Percentiles rank a stretch among this genome's conserved stretches.
phyloP scores from a whole-genome alignment of 1,140 invertebrate genomes.

The Micrasema minimum region DNA sequence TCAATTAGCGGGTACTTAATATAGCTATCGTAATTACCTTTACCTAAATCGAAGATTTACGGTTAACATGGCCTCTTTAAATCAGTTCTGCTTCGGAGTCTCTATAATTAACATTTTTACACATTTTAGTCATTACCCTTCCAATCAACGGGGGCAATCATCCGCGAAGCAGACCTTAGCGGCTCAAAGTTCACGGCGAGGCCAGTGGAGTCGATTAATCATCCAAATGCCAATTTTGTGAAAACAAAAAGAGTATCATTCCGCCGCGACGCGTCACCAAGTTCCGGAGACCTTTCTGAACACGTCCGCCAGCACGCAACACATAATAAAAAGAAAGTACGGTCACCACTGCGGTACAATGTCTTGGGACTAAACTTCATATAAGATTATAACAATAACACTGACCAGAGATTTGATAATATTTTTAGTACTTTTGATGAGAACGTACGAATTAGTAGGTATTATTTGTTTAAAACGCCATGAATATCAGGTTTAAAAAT shows the following conservation, averaged over 20 bases:
- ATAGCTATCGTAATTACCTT: no score
- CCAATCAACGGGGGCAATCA: constrained; percentile 11
- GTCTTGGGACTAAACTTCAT: no score
- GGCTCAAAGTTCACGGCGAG: constrained; percentile 32
- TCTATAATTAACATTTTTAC: not conserved
- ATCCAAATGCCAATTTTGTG: constrained; percentile 50
- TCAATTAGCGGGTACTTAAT: no score
- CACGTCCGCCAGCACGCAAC: constrained; percentile 18
- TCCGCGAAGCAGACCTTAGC: constrained; percentile 10
- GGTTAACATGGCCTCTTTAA: no score
- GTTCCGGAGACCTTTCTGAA: constrained; percentile 5
- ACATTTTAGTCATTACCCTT: constrained; percentile 17
- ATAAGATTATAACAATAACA: no score
- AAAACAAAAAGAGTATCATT: constrained; percentile 38
- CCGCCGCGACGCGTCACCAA: constrained; percentile 18
- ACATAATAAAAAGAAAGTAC: constrained; percentile 29
- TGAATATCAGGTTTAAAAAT: no score
- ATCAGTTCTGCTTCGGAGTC: no score
- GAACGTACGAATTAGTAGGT: no score
- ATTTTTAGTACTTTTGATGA: no score
- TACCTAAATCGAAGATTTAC: no score
- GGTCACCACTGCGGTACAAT: not conserved
- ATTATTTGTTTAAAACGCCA: no score
- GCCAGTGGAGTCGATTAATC: constrained; percentile 47
- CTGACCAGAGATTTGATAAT: no score